Base-by-base conservation (phyloP, 2,888 invertebrate genomes). In the Athrips mouffetella region DNA sequence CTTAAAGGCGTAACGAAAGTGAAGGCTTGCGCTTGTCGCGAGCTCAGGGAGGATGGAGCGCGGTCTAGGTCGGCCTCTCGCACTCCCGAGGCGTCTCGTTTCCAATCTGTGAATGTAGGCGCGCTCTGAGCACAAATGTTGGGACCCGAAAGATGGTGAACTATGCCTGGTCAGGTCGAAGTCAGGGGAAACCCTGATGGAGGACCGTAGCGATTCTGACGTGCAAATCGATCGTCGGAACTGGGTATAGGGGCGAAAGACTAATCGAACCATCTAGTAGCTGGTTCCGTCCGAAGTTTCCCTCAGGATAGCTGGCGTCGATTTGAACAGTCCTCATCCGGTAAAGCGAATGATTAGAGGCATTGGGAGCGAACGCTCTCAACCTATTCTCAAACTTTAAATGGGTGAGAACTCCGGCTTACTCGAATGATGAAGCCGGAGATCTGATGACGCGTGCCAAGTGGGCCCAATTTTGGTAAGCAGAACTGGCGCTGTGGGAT, bases 401-500 rank as follows among this genome's bases (percentile, higher is more conserved):
- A 92, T 92, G 90, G 91, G 91, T 91, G 90, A 91, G 92, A 91
- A 78, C 86, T 87, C 85, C 80, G 88, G 86, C 90, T 90, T 91
- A 80, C 90, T 90, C 78, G 75, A 89, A 78, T 30, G 57, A 68
- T 82, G 89, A 90, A 89, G 86, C 79, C 82, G 80, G 80, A 79
- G 80, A 68, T 74, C 73, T 76, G 82, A 89, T 85, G 80, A 83
- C 84, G 30, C n/a, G 30, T 30, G 30, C 89, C 90, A 87, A 92
- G 91, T 91, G 92, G 91, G 91, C n/a, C 91, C 91, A 91, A 76
- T 91, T 92, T 91, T 92, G 91, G 91, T 91, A 92, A 92, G 92
- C 92, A 93, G 92, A 92, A 93, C 92, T 92, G 92, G 92, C 91
- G 92, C 90, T 93, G 92, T 90, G 91, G 92, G 91, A 92, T 93